Conservation (phyloP, 2,888 invertebrate genomes). For the Caenorhabditis drosophilae region DNA sequence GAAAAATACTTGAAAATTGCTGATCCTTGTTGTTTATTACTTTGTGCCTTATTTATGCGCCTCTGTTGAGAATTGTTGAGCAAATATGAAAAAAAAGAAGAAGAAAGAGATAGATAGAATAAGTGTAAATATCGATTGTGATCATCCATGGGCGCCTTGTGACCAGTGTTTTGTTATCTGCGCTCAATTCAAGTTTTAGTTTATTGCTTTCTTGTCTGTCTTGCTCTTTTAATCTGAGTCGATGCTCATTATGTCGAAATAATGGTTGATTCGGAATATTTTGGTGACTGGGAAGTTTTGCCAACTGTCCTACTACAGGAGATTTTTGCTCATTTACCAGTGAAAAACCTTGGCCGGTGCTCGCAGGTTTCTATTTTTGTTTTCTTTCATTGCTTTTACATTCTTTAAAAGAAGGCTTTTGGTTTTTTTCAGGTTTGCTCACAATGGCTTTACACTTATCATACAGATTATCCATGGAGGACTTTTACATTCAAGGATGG, state of each 20-base stretch:
- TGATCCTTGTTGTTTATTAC: too few species aligned
- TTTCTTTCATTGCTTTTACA: neutral
- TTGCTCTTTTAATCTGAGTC: neutral
- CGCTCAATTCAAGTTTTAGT: neutral
- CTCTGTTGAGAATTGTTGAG: neutral
- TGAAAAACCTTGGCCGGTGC: conserved; percentile 79
- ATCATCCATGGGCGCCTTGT: neutral
- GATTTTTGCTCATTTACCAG: conserved; percentile 77
- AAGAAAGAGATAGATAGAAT: neutral
- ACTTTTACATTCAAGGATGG: conserved; percentile 79
- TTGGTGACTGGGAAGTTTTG: conserved; percentile 66
- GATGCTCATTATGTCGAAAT: neutral
- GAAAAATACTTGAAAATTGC: too few species aligned
- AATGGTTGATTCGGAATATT: neutral
- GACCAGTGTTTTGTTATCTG: neutral
- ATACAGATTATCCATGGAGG: conserved; percentile 80
- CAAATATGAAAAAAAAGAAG: neutral
- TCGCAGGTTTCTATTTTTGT: conserved; percentile 75
- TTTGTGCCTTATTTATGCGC: neutral
- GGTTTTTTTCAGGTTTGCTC: conserved; percentile 69
- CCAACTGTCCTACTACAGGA: conserved; percentile 80
- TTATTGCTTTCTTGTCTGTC: too few species aligned
- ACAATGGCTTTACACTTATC: conserved; percentile 77
- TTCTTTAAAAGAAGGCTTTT: neutral
- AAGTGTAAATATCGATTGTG: conserved; percentile 16